phyloP scores from a whole-genome alignment of 2,797 vertebrate genomes.

The Enteromius argenteus region DNA sequence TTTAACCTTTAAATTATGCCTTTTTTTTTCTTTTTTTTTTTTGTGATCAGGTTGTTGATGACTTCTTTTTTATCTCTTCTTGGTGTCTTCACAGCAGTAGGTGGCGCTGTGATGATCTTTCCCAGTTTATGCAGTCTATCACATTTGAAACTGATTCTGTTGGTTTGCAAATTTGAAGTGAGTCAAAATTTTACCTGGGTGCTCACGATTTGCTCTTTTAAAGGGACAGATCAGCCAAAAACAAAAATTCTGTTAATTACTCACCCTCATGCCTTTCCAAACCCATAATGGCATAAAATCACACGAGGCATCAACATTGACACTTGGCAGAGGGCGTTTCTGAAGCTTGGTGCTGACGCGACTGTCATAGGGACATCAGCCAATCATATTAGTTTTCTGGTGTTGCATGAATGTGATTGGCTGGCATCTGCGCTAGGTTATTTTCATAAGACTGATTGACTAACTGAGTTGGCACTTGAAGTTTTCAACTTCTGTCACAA shows the following conservation, averaged over 20 bases:
- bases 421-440: too few relatives aligned
- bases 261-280: neutral
- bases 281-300: too few relatives aligned
- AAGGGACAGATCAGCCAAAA: neutral
- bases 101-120: neutral
- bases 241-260: neutral
- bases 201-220: neutral
- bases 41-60: neutral
- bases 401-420: too few relatives aligned
- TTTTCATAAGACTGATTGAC: too few relatives aligned
- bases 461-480: too few relatives aligned
- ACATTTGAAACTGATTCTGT: neutral
- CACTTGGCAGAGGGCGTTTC: too few relatives aligned
- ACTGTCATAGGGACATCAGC: too few relatives aligned
- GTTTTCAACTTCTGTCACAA: too few relatives aligned
- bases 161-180: too few relatives aligned
- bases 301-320: too few relatives aligned
- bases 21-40: neutral
- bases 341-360: too few relatives aligned
- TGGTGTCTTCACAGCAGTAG: neutral
- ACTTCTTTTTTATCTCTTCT: neutral
- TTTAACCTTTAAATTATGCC: neutral
- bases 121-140: neutral
- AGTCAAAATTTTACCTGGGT: neutral
- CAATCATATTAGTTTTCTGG: too few relatives aligned